A percentile compares a stretch with the other conserved stretches of the same genome.
phyloP scores from a whole-genome alignment of 2,888 invertebrate species.

The Dorcus hopei region DNA sequence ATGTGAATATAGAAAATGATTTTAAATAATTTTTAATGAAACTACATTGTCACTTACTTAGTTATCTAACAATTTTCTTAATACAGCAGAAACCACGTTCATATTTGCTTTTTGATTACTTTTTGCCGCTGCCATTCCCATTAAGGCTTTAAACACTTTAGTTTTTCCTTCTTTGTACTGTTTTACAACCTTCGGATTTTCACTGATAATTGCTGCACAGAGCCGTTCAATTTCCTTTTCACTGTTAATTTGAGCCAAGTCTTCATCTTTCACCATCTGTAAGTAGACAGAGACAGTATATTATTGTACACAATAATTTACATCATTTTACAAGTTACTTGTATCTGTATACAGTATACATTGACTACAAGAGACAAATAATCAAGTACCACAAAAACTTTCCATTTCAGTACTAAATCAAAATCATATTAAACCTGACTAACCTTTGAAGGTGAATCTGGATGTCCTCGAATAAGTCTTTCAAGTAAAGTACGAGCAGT shows the following conservation, averaged over 20 bases:
- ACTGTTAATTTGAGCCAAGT: conserved; percentile 65
- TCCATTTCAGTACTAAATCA: no score
- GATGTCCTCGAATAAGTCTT: conserved; percentile 49
- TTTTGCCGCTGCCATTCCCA: conserved; percentile 59
- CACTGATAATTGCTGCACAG: conserved; percentile 60
- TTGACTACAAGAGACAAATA: no score
- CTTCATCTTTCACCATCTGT: conserved; percentile 59
- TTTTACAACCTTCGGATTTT: conserved; percentile 64
- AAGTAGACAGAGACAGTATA: conserved; percentile 33
- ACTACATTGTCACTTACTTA: conserved; percentile 26
- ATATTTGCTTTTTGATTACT: conserved; percentile 67
- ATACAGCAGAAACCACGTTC: conserved; percentile 57
- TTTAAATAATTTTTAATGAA: no score
- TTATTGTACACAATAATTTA: no score
- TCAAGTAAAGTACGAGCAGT: conserved; percentile 55
- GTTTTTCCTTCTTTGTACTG: conserved; percentile 67
- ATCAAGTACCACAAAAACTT: no score
- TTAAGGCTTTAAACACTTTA: conserved; percentile 65
- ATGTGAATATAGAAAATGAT: no score
- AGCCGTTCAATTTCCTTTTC: conserved; percentile 56
- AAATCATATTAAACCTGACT: no score
- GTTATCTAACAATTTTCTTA: conserved; percentile 61
- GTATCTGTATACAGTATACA: no score
- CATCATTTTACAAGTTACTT: no score
- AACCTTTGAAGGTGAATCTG: conserved; percentile 41